phyloP scores from a whole-genome alignment of 2,113 vertebrate genomes.

The Paramisgurnus dabryanus region DNA sequence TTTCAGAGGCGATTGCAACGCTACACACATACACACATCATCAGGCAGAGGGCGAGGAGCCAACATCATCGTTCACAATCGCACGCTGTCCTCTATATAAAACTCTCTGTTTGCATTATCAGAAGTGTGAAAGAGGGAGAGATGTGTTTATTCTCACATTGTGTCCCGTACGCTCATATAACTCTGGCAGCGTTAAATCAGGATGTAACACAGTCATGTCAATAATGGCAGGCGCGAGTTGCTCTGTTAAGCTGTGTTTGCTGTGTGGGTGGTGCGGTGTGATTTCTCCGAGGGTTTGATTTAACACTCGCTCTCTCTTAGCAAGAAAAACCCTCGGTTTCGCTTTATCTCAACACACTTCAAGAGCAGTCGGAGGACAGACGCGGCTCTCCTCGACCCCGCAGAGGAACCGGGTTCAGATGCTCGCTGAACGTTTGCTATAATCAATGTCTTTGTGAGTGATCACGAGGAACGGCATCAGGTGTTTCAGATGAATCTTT shows the following conservation, averaged over 20 bases:
- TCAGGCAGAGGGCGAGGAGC: neutral
- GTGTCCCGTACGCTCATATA: constrained; percentile 54
- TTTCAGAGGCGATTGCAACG: neutral
- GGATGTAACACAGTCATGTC: constrained; percentile 64
- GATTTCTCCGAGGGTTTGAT: constrained; percentile 41
- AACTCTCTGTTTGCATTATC: constrained; percentile 8
- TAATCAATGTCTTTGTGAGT: constrained; percentile 17
- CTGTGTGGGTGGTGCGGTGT: constrained; percentile 65
- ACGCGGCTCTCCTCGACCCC: constrained; percentile 3
- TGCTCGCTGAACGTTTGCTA: constrained; percentile 2
- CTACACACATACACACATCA: neutral
- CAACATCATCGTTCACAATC: neutral
- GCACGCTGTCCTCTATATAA: neutral
- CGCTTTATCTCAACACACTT: constrained; percentile 37
- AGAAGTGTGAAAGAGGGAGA: constrained; percentile 46
- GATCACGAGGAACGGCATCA: neutral
- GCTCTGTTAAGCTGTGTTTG: constrained; percentile 61
- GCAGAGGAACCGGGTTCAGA: neutral
- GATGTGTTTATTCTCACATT: constrained; percentile 61
- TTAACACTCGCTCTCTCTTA: constrained; percentile 33
- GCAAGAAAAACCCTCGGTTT: constrained; percentile 46
- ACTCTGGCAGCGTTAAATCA: constrained; percentile 74
- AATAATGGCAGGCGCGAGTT: constrained; percentile 76
- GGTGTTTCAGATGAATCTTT: neutral
- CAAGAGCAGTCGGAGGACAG: constrained; percentile 31